Evolutionary conservation across 1,140 invertebrate genomes (phyloP).

Genomic region (Drosophila cardini): DNA sequence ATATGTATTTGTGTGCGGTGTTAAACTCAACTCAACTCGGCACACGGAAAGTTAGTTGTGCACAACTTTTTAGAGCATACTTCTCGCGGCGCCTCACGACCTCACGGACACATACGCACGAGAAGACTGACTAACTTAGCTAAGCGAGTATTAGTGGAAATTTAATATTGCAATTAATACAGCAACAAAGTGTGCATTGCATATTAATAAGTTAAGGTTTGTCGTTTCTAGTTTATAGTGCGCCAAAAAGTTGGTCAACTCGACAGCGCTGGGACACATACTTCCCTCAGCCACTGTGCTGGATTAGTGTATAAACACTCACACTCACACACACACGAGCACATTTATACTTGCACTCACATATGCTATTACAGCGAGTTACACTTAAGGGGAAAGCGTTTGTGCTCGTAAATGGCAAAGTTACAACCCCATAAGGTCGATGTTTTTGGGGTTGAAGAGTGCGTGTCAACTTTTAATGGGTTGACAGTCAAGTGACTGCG

Average conservation of each 20-base stretch:
- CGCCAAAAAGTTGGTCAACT: constrained; percentile 51
- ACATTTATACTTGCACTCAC: constrained; percentile 9
- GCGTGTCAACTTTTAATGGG: constrained; percentile 69
- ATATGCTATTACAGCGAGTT: constrained; percentile 7
- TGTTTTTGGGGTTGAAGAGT: constrained; percentile 47
- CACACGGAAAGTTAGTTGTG: constrained; percentile 51
- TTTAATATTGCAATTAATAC: constrained; percentile 84
- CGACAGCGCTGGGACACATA: constrained; percentile 8
- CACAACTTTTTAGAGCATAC: constrained; percentile 57
- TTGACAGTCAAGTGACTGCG: constrained; percentile 36
- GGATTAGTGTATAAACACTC: constrained; percentile 55
- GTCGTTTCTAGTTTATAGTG: constrained; percentile 60
- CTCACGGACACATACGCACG: neutral
- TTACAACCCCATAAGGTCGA: constrained; percentile 67
- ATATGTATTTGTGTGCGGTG: constrained; percentile 11
- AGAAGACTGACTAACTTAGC: constrained; percentile 11
- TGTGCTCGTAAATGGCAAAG: constrained; percentile 76
- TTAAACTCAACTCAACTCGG: constrained; percentile 24
- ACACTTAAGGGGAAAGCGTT: constrained; percentile 71
- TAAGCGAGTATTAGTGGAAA: constrained; percentile 83
- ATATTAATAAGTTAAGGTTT: constrained; percentile 80
- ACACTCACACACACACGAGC: constrained; percentile 12
- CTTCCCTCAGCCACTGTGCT: constrained; percentile 30
- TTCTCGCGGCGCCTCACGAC: constrained; percentile 23
- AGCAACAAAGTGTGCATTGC: constrained; percentile 82